Evolutionary conservation across 2,888 invertebrate genomes (phyloP), one percentile per base, ranked within the genome.

Genomic region (Panopea generosa): DNA sequence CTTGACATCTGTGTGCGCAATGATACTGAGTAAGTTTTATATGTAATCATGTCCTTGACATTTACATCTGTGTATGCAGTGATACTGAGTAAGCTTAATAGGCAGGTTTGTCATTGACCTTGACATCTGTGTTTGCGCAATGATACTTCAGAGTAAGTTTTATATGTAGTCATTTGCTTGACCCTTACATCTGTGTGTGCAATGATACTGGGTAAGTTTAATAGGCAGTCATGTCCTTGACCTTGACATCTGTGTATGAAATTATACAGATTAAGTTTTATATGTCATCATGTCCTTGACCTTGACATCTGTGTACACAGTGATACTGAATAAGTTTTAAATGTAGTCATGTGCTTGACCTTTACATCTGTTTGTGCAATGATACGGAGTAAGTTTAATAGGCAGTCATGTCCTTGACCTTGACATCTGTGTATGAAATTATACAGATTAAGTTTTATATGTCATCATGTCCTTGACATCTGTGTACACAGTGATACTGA

Each of bases 251-350:
- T 53, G 7, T 27, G 24, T 53, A 24, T 2, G 4, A 9, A 14
- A 7, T 16, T 9, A 26, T 26, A 26, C 14, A 24, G 14, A 27
- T n/a, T 26, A 24, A 26, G 99, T 98, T 98, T 98, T 91, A 98
- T 99, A 90, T 99, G 99, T 63, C 98, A 97, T 93, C 98, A 99
- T 92, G 97, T 99, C 83, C 94, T 99, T 84, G 99, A 99, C 92
- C 94, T 99, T 84, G 98, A 99, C 93, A 95, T 95, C 2, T 99
- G 98, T 93, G 97, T 99, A 49, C 95, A 98, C 89, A 97, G 97
- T 90, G 98, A 98, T 93, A 97, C 97, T 77, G 98, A 99, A 97
- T 98, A 94, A 95, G 96, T 95, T 18, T 4, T 49, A 24, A 22
- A 29, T 24, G 7, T n/a, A n/a, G 14, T 9, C 18, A 3, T 47